Percentiles rank a stretch among this genome's conserved stretches.
phyloP scores from a whole-genome alignment of 2,797 vertebrate genomes.

The Oceanodroma leucorhoa region DNA sequence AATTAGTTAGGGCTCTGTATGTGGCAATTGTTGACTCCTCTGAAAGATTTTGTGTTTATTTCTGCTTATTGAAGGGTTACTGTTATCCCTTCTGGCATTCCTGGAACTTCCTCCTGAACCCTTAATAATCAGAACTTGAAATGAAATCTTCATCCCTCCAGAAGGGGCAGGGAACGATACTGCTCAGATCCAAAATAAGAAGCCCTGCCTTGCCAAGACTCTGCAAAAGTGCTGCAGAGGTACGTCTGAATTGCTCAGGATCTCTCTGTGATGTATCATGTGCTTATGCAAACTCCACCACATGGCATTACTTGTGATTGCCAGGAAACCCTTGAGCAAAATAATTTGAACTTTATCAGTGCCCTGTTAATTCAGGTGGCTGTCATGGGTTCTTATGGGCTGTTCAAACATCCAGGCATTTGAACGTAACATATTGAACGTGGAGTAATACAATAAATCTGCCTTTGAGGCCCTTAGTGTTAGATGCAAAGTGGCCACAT shows the following conservation, averaged over 20 bases:
- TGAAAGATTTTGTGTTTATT: background rate
- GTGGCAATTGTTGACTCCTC: background rate
- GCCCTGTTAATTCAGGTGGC: background rate
- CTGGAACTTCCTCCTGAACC: background rate
- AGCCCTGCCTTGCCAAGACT: background rate
- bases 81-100: background rate
- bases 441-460: background rate
- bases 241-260: background rate
- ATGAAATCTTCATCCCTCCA: background rate
- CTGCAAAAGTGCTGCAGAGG: background rate
- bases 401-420: background rate
- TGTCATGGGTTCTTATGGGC: background rate
- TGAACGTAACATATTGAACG: background rate
- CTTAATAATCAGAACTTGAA: background rate
- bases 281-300: background rate
- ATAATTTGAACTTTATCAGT: background rate
- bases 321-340: background rate
- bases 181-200: background rate
- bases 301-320: background rate
- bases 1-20: background rate
- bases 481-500: background rate
- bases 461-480: background rate
- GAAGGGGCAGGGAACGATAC: background rate
- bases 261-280: background rate
- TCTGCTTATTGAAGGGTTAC: background rate